A percentile compares a stretch with the other conserved stretches of the same genome.
These are phyloP conservation scores for Telmatherina bonti DNA, from an alignment of 2,797 vertebrate species.

Conservation along the genomic window DNA sequence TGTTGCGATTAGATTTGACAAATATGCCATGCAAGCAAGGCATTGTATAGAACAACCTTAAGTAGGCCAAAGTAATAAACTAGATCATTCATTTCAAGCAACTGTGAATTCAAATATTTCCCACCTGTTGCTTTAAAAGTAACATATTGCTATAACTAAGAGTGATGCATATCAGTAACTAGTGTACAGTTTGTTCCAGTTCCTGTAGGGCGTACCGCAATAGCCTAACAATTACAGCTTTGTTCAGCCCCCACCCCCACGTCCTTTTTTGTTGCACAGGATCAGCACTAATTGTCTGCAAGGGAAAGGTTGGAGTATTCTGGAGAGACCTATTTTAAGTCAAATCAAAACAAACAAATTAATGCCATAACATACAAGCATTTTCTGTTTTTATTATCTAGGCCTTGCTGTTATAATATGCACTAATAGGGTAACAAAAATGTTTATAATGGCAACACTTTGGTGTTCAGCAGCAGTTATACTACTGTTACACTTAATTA, in stretches of 20 bases:
- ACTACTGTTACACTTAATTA: neutral
- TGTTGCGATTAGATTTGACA: neutral
- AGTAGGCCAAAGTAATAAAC: neutral
- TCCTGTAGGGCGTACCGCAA: conserved; percentile 44
- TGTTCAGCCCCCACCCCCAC: conserved; percentile 36
- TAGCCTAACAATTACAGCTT: conserved; percentile 60
- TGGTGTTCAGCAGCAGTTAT: conserved; percentile 12
- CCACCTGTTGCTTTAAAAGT: neutral
- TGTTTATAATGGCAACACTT: conserved; percentile 16
- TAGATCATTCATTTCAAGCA: neutral
- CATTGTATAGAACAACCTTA: neutral
- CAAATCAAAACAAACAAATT: conserved; percentile 64
- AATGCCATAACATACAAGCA: conserved; percentile 16
- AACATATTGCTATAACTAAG: conserved; percentile 5
- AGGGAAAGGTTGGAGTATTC: conserved; percentile 62
- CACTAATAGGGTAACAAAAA: conserved; percentile 15
- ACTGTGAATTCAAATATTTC: neutral
- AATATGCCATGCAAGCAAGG: neutral
- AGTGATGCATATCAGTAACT: conserved; percentile 43
- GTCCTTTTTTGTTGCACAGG: conserved; percentile 46
- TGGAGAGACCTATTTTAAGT: conserved; percentile 52
- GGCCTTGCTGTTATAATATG: conserved; percentile 25
- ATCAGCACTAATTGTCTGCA: conserved; percentile 58
- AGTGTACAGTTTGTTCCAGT: conserved; percentile 50
- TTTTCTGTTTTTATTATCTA: conserved; percentile 25